Base-by-base conservation (phyloP, 1,140 invertebrate genomes). In the Andricus grossulariae region DNA sequence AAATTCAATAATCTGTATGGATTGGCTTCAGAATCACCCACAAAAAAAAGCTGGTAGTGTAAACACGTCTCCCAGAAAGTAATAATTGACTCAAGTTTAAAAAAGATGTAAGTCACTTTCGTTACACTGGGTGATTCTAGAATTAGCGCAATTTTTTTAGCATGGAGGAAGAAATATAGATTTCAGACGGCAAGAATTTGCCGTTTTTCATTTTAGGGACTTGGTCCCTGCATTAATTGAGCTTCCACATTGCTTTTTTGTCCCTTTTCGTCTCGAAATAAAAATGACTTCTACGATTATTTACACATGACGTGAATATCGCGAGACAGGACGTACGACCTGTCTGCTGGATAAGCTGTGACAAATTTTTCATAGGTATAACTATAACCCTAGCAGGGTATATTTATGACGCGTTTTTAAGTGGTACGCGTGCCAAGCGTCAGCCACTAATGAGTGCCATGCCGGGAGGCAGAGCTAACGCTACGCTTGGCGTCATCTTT, bases 371-470 rank as follows among this genome's bases (percentile, higher is more conserved):
- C 84, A 86, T 87, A 85, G 75, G 74, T 84, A 84, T 83, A 81
- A 32, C 25, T 32, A 32, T 32, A 85, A 82, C 79, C 73, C 79
- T 72, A 49, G 72, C 72, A 77, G 78, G 83, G 84, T 82, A 86
- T 86, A 87, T 86, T 85, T 87, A 86, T 87, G 85, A 85, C 81
- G 78, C 80, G 74, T 78, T 81, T 86, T 87, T 85, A 83, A 80
- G 79, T 79, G 74, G 75, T 80, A 80, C 82, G 82, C 80, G 82
- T 83, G 82, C 76, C 82, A 51, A 55, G 76, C 81, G 84, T 87
- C 85, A 75, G 78, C 79, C 76, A 77, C 83, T 87, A 87, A 87
- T 84, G 85, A 87, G 84, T 77, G 77, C 75, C 45, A 83, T 77
- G 77, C 75, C 45, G 82, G 76, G 70, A 81, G n/a, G 60, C 60